Percentiles rank a stretch among this genome's conserved stretches.
Conservation (phyloP, 2,113 vertebrate species). For the Tragulus kanchil region DNA sequence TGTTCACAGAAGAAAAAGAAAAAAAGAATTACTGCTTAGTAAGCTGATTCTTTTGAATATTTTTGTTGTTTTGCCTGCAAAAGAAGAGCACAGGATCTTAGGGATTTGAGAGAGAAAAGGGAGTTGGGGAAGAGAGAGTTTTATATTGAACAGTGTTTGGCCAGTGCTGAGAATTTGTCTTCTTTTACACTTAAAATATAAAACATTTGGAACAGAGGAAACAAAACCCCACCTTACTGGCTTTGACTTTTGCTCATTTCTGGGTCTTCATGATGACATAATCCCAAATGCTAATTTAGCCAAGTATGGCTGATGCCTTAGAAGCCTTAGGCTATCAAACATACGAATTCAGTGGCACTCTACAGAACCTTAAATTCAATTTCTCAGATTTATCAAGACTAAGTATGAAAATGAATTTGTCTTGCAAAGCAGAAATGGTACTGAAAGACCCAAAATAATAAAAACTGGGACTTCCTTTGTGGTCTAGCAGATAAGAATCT, state of each 20-base stretch:
- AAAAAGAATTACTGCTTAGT: neutral
- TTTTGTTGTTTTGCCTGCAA: neutral
- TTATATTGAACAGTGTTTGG: neutral
- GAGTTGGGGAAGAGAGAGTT: neutral
- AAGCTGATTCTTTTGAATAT: neutral
- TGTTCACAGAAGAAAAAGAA: neutral
- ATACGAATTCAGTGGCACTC: neutral
- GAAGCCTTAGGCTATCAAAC: conserved; percentile 74
- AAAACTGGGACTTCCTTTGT: neutral
- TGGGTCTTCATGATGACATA: conserved; percentile 75
- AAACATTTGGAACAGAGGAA: conserved; percentile 44
- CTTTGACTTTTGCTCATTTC: conserved; percentile 71
- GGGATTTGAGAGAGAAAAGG: neutral
- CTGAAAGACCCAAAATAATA: neutral
- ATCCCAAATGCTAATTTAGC: conserved; percentile 82
- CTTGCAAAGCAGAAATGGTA: neutral
- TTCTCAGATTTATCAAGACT: conserved; percentile 46
- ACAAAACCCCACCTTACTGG: conserved; percentile 7
- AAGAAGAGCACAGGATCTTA: neutral
- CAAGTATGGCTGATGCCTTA: conserved; percentile 70
- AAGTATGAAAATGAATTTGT: conserved; percentile 10
- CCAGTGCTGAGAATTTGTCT: neutral
- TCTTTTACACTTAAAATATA: conserved; percentile 73
- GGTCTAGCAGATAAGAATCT: neutral
- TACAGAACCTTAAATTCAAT: neutral